Evolutionary conservation across 2,113 vertebrate genomes (phyloP).

Genomic region (Thomomys bottae): DNA sequence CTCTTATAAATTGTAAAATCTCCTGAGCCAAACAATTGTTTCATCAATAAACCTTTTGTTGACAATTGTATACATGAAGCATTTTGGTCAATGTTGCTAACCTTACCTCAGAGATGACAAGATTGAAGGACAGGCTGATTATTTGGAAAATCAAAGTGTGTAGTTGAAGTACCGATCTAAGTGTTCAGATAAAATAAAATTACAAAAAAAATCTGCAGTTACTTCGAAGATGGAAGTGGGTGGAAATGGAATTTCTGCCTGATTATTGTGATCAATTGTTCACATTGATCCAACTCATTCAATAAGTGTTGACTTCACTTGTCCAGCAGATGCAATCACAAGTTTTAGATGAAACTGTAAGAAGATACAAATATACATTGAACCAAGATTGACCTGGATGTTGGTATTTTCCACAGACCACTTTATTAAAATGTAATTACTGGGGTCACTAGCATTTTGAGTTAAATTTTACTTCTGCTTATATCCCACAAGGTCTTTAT

Average conservation of each 20-base stretch:
- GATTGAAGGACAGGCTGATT: background rate
- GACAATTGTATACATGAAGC: background rate
- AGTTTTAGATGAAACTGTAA: background rate
- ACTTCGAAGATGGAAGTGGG: background rate
- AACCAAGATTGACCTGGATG: background rate
- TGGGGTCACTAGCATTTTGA: slow-evolving; percentile 23
- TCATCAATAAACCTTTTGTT: background rate
- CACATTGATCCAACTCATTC: slow-evolving; percentile 35
- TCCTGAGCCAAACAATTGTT: background rate
- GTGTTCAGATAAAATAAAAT: slow-evolving; percentile 42
- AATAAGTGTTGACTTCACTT: background rate
- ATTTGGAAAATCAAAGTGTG: slow-evolving; percentile 42
- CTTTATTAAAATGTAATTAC: background rate
- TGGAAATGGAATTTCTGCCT: background rate
- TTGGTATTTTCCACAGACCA: background rate
- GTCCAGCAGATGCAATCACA: background rate
- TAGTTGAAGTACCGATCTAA: slow-evolving; percentile 6
- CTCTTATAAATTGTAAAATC: slow-evolving; percentile 10
- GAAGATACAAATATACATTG: background rate
- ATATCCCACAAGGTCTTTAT: background rate
- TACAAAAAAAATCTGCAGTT: slow-evolving; percentile 32
- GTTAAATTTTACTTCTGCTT: slow-evolving; percentile 27
- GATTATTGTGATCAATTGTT: slow-evolving; percentile 22
- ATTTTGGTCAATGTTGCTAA: background rate
- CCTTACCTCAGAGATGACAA: background rate